Evolutionary conservation across 2,797 vertebrate species (phyloP).

Genomic region (Oreonectes daqikongensis): DNA sequence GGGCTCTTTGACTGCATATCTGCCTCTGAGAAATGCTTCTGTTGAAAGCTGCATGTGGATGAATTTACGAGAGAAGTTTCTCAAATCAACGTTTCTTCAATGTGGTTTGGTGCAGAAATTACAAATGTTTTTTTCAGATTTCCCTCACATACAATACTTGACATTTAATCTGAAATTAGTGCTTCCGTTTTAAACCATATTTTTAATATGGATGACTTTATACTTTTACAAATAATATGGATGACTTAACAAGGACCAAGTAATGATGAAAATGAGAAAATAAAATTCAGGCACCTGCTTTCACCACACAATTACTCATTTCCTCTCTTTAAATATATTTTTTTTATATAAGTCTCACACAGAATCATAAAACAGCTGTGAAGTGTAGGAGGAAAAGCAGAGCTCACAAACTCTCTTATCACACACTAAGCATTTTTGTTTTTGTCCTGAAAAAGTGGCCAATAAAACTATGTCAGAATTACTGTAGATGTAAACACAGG

Average conservation of each 20-base stretch:
- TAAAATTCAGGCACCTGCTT: background rate
- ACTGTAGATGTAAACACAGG: background rate
- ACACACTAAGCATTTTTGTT: background rate
- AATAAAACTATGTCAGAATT: background rate
- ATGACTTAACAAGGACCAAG: too few species aligned
- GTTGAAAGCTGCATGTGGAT: conserved; percentile 26
- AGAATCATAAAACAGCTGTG: background rate
- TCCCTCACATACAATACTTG: too few species aligned
- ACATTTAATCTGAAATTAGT: too few species aligned
- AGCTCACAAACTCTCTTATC: background rate
- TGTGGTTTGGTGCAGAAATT: too few species aligned
- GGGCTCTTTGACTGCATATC: background rate
- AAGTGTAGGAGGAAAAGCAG: background rate
- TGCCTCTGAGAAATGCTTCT: conserved; percentile 26
- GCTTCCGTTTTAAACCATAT: too few species aligned
- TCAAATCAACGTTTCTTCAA: too few species aligned
- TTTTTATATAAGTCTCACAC: background rate
- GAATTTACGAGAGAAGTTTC: background rate
- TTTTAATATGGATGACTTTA: too few species aligned
- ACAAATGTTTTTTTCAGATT: too few species aligned
- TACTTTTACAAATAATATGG: too few species aligned
- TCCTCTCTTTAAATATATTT: background rate
- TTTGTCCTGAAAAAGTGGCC: background rate
- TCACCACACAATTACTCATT: background rate
- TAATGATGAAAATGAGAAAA: background rate